Evolutionary conservation across 2,113 vertebrate species (phyloP).

Genomic region (Tautogolabrus adspersus): DNA sequence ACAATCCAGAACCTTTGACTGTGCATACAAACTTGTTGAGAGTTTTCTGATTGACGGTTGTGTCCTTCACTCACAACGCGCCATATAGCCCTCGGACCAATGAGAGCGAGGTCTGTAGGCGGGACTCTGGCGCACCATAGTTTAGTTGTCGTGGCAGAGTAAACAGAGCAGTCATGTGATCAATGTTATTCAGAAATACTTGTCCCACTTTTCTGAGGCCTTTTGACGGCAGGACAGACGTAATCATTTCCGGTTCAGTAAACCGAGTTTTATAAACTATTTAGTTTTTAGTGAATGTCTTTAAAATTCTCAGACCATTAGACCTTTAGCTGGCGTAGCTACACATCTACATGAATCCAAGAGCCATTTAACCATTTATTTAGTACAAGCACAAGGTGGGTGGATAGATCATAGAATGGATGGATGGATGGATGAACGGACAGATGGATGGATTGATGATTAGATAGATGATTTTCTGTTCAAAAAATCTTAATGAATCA

Average conservation of each 20-base stretch:
- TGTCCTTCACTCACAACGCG: conserved; percentile 25
- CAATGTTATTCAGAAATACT: background rate
- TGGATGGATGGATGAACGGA: no score
- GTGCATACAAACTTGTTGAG: conserved; percentile 53
- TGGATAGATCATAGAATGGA: no score
- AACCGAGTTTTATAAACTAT: no score
- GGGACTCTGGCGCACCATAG: background rate
- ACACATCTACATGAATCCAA: no score
- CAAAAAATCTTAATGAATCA: no score
- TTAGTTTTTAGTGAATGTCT: background rate
- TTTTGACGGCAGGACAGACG: background rate
- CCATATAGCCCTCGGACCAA: conserved; percentile 22
- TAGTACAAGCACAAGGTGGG: no score
- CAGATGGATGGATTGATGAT: no score
- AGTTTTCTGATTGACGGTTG: conserved; percentile 24
- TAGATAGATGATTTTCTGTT: no score
- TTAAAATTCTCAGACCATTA: no score
- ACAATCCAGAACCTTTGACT: conserved; percentile 47
- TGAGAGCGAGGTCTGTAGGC: conserved; percentile 27
- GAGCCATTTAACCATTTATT: no score
- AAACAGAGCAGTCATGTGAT: conserved; percentile 76
- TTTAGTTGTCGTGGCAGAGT: conserved; percentile 47
- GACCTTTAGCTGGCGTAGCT: no score
- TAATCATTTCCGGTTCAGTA: background rate
- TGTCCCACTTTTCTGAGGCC: conserved; percentile 14